phyloP scores from a whole-genome alignment of 1,140 invertebrate genomes.

The Pseudomyrmex pallidus region DNA sequence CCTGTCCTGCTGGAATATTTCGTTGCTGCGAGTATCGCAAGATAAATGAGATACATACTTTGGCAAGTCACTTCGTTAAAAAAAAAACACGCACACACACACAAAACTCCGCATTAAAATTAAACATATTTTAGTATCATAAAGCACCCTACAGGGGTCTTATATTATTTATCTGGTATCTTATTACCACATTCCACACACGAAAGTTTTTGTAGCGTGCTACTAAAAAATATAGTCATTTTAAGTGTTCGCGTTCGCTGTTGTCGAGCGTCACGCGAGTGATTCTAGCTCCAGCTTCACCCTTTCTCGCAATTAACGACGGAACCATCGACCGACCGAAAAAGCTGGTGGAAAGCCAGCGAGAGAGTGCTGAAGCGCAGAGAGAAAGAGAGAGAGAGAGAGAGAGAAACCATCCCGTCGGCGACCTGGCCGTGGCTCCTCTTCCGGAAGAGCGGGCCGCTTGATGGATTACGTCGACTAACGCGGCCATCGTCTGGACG shows the following conservation, averaged over 20 bases:
- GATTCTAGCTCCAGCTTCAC: conserved; percentile 32
- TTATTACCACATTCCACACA: background rate
- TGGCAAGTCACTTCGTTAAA: background rate
- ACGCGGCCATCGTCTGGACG: conserved; percentile 55
- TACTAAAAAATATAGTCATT: no score
- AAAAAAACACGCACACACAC: background rate
- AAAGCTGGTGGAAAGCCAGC: conserved; percentile 49
- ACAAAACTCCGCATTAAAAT: conserved; percentile 4
- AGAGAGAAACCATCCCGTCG: conserved; percentile 30
- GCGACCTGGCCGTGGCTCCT: conserved; percentile 53
- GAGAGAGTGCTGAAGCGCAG: conserved; percentile 43
- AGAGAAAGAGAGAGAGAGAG: background rate
- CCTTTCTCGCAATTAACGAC: conserved; percentile 56
- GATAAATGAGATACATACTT: conserved; percentile 11
- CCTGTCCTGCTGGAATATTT: conserved; percentile 28
- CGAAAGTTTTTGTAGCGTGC: background rate
- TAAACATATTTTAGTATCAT: background rate
- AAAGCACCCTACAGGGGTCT: no score
- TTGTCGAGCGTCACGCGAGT: conserved; percentile 28
- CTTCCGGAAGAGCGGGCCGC: conserved; percentile 57
- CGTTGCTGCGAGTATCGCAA: conserved; percentile 21
- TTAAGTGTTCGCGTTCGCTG: background rate
- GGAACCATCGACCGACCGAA: conserved; percentile 52
- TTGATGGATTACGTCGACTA: conserved; percentile 61
- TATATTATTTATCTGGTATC: background rate